A percentile compares a stretch with the other conserved stretches of the same genome.
Conservation (phyloP, 2,797 vertebrate species). For the Garrulus glandarius region DNA sequence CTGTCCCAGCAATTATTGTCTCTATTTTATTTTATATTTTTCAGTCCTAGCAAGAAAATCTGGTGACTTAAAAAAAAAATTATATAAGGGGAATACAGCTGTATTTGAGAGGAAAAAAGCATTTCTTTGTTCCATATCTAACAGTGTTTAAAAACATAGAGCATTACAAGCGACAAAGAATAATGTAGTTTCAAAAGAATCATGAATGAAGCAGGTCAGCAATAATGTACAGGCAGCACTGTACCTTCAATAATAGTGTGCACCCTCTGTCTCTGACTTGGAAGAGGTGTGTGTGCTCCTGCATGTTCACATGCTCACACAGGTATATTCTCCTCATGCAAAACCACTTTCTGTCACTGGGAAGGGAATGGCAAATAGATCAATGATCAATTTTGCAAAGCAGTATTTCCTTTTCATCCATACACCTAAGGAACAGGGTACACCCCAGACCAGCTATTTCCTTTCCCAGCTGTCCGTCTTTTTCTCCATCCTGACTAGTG, state of each 20-base stretch:
- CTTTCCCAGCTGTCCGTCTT: neutral
- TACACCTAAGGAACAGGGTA: neutral
- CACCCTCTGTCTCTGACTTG: neutral
- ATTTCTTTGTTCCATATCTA: neutral
- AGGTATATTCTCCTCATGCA: neutral
- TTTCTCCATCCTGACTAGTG: neutral
- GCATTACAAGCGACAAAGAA: neutral
- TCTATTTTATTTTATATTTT: neutral
- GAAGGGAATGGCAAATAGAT: neutral
- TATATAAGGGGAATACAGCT: neutral
- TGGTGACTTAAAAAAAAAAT: neutral
- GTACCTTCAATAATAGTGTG: neutral
- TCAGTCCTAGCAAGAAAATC: neutral
- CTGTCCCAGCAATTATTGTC: neutral
- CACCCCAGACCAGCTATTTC: neutral
- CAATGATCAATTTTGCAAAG: neutral
- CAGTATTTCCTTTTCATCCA: neutral
- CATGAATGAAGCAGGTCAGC: neutral
- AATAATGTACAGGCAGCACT: neutral
- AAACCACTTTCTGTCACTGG: neutral
- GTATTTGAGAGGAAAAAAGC: neutral
- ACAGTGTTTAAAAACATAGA: neutral
- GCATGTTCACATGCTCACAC: neutral
- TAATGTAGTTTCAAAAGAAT: neutral
- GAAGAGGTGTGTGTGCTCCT: neutral